Percentiles rank a stretch among this genome's conserved stretches.
These are phyloP conservation scores for Oopsacas minuta DNA, from an alignment of 37 sponge, comb jelly and placozoan genomes.

Conservation along the genomic window DNA sequence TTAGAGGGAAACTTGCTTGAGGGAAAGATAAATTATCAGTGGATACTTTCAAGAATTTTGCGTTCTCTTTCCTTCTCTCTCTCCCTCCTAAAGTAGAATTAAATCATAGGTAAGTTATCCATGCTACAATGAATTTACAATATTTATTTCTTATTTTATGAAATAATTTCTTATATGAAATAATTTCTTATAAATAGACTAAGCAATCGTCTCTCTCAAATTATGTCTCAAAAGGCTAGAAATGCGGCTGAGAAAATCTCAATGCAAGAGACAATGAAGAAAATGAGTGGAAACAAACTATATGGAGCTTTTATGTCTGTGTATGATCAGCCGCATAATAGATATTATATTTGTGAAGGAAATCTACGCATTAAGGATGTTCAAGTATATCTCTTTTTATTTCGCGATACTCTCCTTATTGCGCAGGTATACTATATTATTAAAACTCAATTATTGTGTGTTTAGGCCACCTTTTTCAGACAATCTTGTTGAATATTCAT, in stretches of 20 bases:
- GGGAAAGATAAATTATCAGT: not conserved
- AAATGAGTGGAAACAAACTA: not conserved
- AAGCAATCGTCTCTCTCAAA: not conserved
- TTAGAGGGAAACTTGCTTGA: not conserved
- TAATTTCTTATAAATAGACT: no score
- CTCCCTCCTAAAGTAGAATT: not conserved
- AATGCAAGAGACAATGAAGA: not conserved
- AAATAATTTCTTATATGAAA: no score
- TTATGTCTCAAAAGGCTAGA: not conserved
- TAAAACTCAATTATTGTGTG: not conserved
- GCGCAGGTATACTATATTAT: not conserved
- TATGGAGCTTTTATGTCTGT: constrained; percentile 10
- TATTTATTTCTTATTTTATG: no score
- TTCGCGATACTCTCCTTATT: not conserved
- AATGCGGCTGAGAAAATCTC: not conserved
- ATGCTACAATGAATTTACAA: not conserved
- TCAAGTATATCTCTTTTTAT: not conserved
- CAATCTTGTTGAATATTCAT: no score
- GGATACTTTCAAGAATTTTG: not conserved
- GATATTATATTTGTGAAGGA: not conserved
- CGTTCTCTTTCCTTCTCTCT: not conserved
- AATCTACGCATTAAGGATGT: not conserved
- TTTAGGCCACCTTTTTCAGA: no score
- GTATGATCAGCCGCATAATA: not conserved
- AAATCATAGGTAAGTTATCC: not conserved